Percentiles rank a stretch among this genome's conserved stretches.
Conservation (phyloP, 2,888 invertebrate genomes). For the Mechanitis mazaeus region DNA sequence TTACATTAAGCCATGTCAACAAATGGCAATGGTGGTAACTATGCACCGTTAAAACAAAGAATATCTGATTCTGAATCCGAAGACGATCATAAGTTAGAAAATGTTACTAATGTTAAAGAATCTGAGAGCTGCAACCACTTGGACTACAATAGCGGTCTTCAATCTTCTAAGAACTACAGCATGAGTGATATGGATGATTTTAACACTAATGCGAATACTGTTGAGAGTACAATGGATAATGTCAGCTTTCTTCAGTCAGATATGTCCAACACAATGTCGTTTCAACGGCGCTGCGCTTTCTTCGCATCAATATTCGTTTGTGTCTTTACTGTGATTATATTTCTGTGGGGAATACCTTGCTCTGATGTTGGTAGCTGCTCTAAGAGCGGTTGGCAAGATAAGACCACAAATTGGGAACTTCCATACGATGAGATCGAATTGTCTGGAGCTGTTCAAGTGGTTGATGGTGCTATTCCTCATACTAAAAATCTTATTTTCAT, state of each 20-base stretch:
- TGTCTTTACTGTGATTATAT: constrained; percentile 82
- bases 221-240: constrained; percentile 70
- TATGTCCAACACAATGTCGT: constrained; percentile 78
- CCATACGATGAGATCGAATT: constrained; percentile 82
- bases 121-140: constrained; percentile 63
- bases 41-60: constrained; percentile 86
- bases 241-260: constrained; percentile 70
- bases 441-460: constrained; percentile 82
- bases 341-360: constrained; percentile 86
- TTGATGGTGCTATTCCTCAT: constrained; percentile 78
- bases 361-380: constrained; percentile 82
- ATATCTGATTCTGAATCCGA: constrained; percentile 87
- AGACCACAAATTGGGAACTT: constrained; percentile 81
- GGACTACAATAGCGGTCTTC: constrained; percentile 66
- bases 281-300: constrained; percentile 81
- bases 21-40: constrained; percentile 74
- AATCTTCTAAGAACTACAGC: constrained; percentile 65
- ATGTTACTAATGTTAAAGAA: constrained; percentile 51
- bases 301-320: constrained; percentile 83
- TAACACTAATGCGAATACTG: constrained; percentile 64
- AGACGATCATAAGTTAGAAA: constrained; percentile 75
- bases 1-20: constrained; percentile 53
- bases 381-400: constrained; percentile 70
- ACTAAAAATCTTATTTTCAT: constrained; percentile 84
- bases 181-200: constrained; percentile 69